These are phyloP conservation scores for Anadara kagoshimensis DNA, from an alignment of 1,140 invertebrate species.

Conservation along the genomic window DNA sequence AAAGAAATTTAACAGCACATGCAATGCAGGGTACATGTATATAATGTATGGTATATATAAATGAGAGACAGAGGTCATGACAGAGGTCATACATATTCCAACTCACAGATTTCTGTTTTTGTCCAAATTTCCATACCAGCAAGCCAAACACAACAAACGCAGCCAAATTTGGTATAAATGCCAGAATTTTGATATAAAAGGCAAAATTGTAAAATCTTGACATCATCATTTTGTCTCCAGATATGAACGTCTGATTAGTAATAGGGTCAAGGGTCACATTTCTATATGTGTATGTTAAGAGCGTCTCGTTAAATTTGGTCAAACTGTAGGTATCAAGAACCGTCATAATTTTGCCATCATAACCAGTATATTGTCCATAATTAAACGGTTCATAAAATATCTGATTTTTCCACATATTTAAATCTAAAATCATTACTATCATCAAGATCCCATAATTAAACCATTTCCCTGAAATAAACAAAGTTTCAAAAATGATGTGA, in stretches of 20 bases:
- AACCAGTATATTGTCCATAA: constrained; percentile 76
- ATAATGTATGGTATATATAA: too few relatives aligned
- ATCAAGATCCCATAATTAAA: constrained; percentile 79
- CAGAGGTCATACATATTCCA: too few relatives aligned
- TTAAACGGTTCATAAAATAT: constrained; percentile 76
- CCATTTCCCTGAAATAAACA: constrained; percentile 76
- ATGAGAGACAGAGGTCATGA: too few relatives aligned
- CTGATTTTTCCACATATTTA: constrained; percentile 80
- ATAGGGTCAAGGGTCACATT: constrained; percentile 68
- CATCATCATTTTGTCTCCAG: constrained; percentile 76
- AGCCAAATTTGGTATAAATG: constrained; percentile 74
- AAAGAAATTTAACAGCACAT: too few relatives aligned
- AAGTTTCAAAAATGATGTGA: too few relatives aligned
- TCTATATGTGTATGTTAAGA: constrained; percentile 73
- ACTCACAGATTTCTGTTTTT: constrained; percentile 69
- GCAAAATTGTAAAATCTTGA: constrained; percentile 75
- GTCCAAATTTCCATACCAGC: constrained; percentile 75
- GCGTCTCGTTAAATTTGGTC: constrained; percentile 65
- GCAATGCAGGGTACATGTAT: too few relatives aligned
- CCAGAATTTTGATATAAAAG: constrained; percentile 73
- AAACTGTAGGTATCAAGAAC: constrained; percentile 71
- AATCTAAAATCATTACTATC: constrained; percentile 77
- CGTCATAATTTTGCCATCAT: constrained; percentile 73
- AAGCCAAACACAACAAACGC: constrained; percentile 74
- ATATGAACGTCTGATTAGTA: constrained; percentile 69